A percentile compares a stretch with the other conserved stretches of the same genome.
phyloP scores from a whole-genome alignment of 1,140 invertebrate species.

The Charaxes varanes region DNA sequence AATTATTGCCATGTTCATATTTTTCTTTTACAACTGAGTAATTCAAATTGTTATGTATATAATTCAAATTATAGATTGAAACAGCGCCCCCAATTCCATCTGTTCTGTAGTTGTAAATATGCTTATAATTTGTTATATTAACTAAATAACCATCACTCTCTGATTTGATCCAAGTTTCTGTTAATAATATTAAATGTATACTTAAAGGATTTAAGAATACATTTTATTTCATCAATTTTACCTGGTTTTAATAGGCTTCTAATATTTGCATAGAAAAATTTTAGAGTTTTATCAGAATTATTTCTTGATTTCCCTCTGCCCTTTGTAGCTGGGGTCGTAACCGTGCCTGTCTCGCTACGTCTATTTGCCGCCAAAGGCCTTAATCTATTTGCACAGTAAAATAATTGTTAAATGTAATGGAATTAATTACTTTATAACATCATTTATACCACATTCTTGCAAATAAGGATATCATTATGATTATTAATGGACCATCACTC shows the following conservation, averaged over 20 bases:
- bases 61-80: too few relatives aligned
- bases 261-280: slow-evolving; percentile 6
- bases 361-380: too few relatives aligned
- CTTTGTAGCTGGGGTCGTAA: too few relatives aligned
- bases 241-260: slow-evolving; percentile 1
- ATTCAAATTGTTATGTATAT: slow-evolving; percentile 16
- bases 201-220: slow-evolving; percentile 4
- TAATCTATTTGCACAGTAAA: too few relatives aligned
- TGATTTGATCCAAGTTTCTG: slow-evolving; percentile 10
- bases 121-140: slow-evolving; percentile 2
- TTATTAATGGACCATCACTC: slow-evolving; percentile 1
- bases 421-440: too few relatives aligned
- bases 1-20: slow-evolving; percentile 16
- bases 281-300: too few relatives aligned
- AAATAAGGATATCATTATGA: too few relatives aligned
- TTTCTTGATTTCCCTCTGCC: too few relatives aligned
- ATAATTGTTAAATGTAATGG: too few relatives aligned
- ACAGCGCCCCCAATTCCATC: slow-evolving; percentile 10
- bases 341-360: too few relatives aligned
- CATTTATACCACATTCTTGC: too few relatives aligned
- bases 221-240: slow-evolving; percentile 5
- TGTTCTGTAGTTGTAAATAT: slow-evolving; percentile 9
- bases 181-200: slow-evolving; percentile 7
- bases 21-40: slow-evolving; percentile 7
- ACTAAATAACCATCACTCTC: not conserved